Base-by-base conservation (phyloP, 2,113 vertebrate species). In the Dolichallabes microphthalmus region DNA sequence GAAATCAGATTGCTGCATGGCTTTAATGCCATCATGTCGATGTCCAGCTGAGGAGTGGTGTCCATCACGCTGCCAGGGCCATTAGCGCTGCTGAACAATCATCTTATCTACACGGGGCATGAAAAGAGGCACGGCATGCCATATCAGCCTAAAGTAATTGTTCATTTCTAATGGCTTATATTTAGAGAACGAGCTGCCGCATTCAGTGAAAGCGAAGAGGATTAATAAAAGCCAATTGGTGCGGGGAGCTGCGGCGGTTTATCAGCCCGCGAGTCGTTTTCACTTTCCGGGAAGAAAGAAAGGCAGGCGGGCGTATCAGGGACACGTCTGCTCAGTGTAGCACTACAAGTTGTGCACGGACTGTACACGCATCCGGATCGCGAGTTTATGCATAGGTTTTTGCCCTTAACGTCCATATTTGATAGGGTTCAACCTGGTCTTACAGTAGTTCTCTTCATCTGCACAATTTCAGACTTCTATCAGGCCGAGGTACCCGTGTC, bases 141-240 rank as follows among this genome's bases (percentile, higher is more conserved):
- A 73, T 83, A 84, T 88, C 80, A 86, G 84, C 87, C 74, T 83
- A 71, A 87, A 87, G 86, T 76, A 52, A 83, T 85, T 86, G 82
- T 89, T 90, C 78, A 85, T 88, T 60, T 84, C 77, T 86, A 88
- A 87, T 88, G 86, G 87, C 88, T 89, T 84, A 80, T 71, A 82
- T 89, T 87, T 90, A 84, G 75, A 84, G 87, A 76, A 69, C 45
- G 64, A 64, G 53, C 77, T 30, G 58, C 82, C 57, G 78, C 82
- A 73, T 74, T 27, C n/a, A 39, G 64, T 86, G 79, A 86, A 79
- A 77, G 75, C n/a, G 64, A 87, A 79, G 83, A 83, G 80, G 73
- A 88, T 90, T 86, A 89, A 86, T 86, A 86, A 86, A 88, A 63
- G 74, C 73, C 86, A 89, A 86, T 80, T 50, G 73, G 66, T 52